Evolutionary conservation across 1,140 invertebrate species (phyloP).

Genomic region (Pachyrhynchus sulphureomaculatus): DNA sequence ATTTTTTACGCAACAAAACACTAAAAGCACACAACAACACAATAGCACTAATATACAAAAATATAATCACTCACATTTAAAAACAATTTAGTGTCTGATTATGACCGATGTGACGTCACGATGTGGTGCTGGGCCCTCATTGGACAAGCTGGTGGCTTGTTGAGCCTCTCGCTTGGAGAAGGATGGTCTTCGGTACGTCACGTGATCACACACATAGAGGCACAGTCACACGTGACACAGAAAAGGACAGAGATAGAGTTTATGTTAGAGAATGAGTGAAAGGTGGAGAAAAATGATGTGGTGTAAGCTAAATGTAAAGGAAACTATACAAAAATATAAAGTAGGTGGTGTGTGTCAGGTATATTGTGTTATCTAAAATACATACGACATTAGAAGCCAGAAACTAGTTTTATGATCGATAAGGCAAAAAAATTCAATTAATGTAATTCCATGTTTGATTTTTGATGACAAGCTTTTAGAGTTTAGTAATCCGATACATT

Average conservation of each 20-base stretch:
- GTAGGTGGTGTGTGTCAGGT: too few relatives aligned
- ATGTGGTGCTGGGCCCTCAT: constrained; percentile 28
- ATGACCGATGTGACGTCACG: constrained; percentile 31
- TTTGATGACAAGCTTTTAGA: too few relatives aligned
- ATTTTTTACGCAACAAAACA: neutral
- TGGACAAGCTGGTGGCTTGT: constrained; percentile 28
- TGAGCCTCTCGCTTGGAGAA: constrained; percentile 43
- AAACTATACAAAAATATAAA: constrained; percentile 1
- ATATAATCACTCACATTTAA: constrained; percentile 10
- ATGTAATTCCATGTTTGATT: too few relatives aligned
- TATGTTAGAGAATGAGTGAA: constrained; percentile 16
- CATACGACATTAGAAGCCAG: too few relatives aligned
- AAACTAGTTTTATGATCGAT: too few relatives aligned
- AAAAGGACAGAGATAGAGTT: constrained; percentile 17
- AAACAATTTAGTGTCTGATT: constrained; percentile 31
- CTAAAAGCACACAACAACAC: neutral
- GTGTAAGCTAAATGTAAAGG: neutral
- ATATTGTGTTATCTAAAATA: too few relatives aligned
- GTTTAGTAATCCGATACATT: too few relatives aligned
- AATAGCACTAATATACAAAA: neutral
- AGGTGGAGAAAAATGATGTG: neutral
- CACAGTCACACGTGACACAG: constrained; percentile 20
- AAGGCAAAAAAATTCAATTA: too few relatives aligned
- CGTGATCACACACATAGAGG: constrained; percentile 19
- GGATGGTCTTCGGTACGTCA: constrained; percentile 35